Conservation (phyloP, 2,888 invertebrate genomes). For the Hypomecis atomaria region DNA sequence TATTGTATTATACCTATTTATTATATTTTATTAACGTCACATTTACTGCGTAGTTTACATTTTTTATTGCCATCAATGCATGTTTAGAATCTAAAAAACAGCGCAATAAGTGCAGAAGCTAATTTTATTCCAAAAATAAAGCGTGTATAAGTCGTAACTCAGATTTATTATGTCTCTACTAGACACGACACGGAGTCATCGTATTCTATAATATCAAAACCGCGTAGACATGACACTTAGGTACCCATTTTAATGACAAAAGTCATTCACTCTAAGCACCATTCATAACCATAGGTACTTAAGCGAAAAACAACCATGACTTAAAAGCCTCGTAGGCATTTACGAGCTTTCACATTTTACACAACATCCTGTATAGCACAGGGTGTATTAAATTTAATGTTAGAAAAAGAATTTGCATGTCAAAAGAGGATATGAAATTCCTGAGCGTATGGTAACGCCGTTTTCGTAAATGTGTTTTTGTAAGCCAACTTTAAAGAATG, state of each 20-base stretch:
- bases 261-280: slow-evolving; percentile 16
- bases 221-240: slow-evolving; percentile 1
- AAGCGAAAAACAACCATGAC: slow-evolving; percentile 25
- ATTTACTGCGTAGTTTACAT: too few species aligned
- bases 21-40: too few species aligned
- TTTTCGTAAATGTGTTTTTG: slow-evolving; percentile 38
- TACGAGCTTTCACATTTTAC: slow-evolving; percentile 32
- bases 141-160: too few species aligned
- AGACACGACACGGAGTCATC: neutral
- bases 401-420: slow-evolving; percentile 49
- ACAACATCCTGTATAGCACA: slow-evolving; percentile 34
- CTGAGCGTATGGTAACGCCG: slow-evolving; percentile 29
- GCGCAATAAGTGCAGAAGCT: too few species aligned
- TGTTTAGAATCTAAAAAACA: too few species aligned
- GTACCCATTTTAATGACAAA: slow-evolving; percentile 20
- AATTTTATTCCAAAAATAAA: too few species aligned
- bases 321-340: slow-evolving; percentile 30
- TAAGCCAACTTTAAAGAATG: slow-evolving; percentile 33
- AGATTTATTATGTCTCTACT: too few species aligned
- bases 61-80: too few species aligned
- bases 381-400: slow-evolving; percentile 48
- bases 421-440: slow-evolving; percentile 48
- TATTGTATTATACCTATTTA: too few species aligned
- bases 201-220: neutral
- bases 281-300: slow-evolving; percentile 14